phyloP scores from a whole-genome alignment of 2,888 invertebrate genomes.

The Phalera bucephala region DNA sequence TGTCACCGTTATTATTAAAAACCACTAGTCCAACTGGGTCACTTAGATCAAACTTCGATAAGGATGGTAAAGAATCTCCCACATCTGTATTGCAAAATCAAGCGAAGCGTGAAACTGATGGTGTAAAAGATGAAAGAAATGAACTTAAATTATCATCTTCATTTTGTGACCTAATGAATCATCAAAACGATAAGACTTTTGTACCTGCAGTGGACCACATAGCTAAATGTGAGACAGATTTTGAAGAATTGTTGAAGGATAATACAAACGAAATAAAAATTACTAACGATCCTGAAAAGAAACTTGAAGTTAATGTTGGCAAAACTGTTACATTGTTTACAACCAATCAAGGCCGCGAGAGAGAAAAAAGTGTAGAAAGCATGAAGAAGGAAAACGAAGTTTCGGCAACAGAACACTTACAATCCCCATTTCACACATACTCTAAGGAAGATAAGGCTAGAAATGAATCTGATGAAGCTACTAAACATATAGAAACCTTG shows the following conservation, averaged over 20 bases:
- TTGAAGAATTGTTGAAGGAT: conserved; percentile 77
- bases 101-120: conserved; percentile 21
- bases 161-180: conserved; percentile 29
- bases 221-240: conserved; percentile 73
- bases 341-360: conserved; percentile 36
- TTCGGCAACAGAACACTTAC: conserved; percentile 2
- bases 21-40: conserved; percentile 44
- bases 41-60: conserved; percentile 50
- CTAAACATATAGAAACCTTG: conserved; percentile 11
- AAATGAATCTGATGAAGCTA: conserved; percentile 10
- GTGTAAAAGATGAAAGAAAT: conserved; percentile 17
- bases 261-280: conserved; percentile 78
- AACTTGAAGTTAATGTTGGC: conserved; percentile 67
- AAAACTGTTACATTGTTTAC: conserved; percentile 57
- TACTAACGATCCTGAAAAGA: conserved; percentile 67
- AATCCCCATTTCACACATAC: conserved; percentile 3
- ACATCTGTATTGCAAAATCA: conserved; percentile 30
- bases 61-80: conserved; percentile 34
- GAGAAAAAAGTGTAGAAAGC: conserved; percentile 23
- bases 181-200: conserved; percentile 35
- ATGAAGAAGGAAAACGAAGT: conserved; percentile 19
- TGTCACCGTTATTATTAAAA: conserved; percentile 67
- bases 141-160: conserved; percentile 11
- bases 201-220: conserved; percentile 33
- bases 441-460: conserved; percentile 18